phyloP scores from a whole-genome alignment of 2,113 vertebrate genomes.

The Pagrus major region DNA sequence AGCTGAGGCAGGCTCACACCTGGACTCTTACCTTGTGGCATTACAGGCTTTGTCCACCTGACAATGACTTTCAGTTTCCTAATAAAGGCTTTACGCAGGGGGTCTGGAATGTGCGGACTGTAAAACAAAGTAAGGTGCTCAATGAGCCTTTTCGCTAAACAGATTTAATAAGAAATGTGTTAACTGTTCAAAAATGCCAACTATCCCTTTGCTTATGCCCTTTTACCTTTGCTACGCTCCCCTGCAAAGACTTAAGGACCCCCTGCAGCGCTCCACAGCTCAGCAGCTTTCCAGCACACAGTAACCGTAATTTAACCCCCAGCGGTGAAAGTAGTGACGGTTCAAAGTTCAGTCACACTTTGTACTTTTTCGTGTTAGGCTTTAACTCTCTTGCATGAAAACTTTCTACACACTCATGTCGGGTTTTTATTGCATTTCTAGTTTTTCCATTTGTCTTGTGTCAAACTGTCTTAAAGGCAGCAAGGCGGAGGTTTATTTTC shows the following conservation, averaged over 20 bases:
- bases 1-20: constrained; percentile 9
- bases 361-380: constrained; percentile 8
- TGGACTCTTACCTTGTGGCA: constrained; percentile 31
- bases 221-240: constrained; percentile 60
- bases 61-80: constrained; percentile 55
- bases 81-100: constrained; percentile 56
- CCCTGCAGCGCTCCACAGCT: constrained; percentile 48
- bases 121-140: constrained; percentile 44
- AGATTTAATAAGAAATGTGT: constrained; percentile 57
- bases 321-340: constrained; percentile 16
- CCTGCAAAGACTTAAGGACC: constrained; percentile 60
- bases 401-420: not conserved
- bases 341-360: constrained; percentile 49
- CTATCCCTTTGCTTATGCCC: constrained; percentile 43
- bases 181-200: constrained; percentile 73
- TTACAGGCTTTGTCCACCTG: constrained; percentile 31
- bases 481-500: not conserved
- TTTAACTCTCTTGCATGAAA: constrained; percentile 12
- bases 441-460: not conserved
- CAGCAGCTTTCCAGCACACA: constrained; percentile 50
- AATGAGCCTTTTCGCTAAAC: constrained; percentile 38
- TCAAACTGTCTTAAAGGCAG: not conserved
- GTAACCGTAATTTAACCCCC: constrained; percentile 40
- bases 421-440: not conserved
- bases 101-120: constrained; percentile 76